phyloP scores from a whole-genome alignment of 2,797 vertebrate species.

The Poeciliopsis paucimaculata region DNA sequence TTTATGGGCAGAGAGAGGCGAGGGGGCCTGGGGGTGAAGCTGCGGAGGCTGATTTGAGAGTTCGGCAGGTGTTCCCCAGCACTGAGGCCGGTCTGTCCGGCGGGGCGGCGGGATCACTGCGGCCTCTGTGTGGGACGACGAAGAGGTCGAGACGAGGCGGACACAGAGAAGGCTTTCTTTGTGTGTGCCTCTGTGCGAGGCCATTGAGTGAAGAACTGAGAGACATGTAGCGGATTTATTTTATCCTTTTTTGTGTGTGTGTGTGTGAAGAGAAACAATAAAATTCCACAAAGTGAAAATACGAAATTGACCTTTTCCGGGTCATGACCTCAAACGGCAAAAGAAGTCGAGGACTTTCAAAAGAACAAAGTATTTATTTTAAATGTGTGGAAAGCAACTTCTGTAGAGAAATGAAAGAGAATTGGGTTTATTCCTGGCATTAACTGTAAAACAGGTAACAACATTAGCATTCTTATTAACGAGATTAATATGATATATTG shows the following conservation, averaged over 20 bases:
- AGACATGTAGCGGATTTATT: not conserved
- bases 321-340: not conserved
- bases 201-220: not conserved
- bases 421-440: no score
- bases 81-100: constrained; percentile 69
- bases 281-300: not conserved
- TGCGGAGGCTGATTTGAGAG: constrained; percentile 9
- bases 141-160: constrained; percentile 54
- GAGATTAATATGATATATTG: no score
- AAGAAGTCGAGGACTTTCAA: not conserved
- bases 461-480: no score
- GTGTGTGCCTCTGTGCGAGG: constrained; percentile 50
- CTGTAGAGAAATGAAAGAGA: no score
- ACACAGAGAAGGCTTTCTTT: constrained; percentile 74
- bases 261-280: no score
- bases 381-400: no score
- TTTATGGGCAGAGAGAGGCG: not conserved
- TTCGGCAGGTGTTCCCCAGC: constrained; percentile 57
- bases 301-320: not conserved
- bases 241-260: no score
- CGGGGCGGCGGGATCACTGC: constrained; percentile 60
- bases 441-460: no score
- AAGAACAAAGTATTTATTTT: not conserved
- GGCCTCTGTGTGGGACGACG: constrained; percentile 70
- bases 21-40: fast-evolving